Evolutionary conservation across 2,888 invertebrate genomes (phyloP).

Genomic region (Andrena bucephala): DNA sequence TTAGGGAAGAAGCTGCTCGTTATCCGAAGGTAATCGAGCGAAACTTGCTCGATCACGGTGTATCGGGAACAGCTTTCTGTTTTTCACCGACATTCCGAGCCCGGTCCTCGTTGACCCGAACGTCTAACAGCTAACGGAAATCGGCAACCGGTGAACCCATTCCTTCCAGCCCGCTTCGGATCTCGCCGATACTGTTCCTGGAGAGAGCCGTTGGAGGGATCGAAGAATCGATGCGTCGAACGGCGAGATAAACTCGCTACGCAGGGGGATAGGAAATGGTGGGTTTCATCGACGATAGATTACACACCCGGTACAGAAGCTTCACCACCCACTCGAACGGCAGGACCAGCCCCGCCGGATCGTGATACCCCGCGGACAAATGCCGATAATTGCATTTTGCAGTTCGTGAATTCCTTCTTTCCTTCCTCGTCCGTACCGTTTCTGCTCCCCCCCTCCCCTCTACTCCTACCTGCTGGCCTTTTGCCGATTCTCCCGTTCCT

Average conservation of each 20-base stretch:
- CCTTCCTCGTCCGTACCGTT: constrained; percentile 73
- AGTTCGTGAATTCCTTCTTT: constrained; percentile 83
- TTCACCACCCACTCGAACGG: constrained; percentile 68
- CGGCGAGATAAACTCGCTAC: constrained; percentile 7
- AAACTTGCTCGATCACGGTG: constrained; percentile 52
- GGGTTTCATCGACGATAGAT: constrained; percentile 60
- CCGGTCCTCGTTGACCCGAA: constrained; percentile 19
- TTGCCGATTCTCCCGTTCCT: constrained; percentile 34
- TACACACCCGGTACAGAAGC: constrained; percentile 78
- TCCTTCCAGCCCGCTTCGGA: too few species aligned
- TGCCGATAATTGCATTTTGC: constrained; percentile 84
- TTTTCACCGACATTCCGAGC: constrained; percentile 31
- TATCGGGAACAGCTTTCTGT: constrained; percentile 29
- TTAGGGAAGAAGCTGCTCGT: constrained; percentile 61
- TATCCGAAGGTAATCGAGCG: constrained; percentile 66
- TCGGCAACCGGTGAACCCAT: not conserved
- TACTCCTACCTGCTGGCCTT: constrained; percentile 42
- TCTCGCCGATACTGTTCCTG: too few species aligned
- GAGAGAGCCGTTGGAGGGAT: too few species aligned
- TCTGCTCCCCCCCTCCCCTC: constrained; percentile 55
- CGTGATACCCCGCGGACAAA: constrained; percentile 84
- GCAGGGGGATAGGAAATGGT: constrained; percentile 29
- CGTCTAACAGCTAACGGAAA: not conserved
- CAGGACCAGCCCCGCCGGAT: constrained; percentile 77
- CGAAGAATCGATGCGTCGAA: constrained; percentile 4